phyloP scores from a whole-genome alignment of 2,888 invertebrate species.

The Clivina fossor region DNA sequence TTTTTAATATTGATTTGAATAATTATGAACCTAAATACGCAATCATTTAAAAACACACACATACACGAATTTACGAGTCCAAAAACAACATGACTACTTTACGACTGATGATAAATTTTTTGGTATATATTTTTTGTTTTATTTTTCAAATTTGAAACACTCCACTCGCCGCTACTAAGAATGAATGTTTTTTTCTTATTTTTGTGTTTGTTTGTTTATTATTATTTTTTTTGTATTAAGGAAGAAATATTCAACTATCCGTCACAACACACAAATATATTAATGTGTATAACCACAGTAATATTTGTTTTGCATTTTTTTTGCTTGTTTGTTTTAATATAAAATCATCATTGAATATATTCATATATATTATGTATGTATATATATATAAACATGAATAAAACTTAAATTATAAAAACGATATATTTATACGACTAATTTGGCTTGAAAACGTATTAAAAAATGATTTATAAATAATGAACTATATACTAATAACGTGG shows the following conservation, averaged over 20 bases:
- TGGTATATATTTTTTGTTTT: too few relatives aligned
- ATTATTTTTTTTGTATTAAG: slow-evolving; percentile 25
- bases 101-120: slow-evolving; percentile 23
- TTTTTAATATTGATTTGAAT: too few relatives aligned
- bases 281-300: slow-evolving; percentile 34
- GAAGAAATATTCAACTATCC: slow-evolving; percentile 32
- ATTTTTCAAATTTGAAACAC: too few relatives aligned
- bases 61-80: slow-evolving; percentile 26
- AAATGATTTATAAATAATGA: slow-evolving; percentile 49
- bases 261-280: slow-evolving; percentile 33
- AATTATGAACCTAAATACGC: too few relatives aligned
- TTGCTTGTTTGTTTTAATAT: slow-evolving; percentile 7
- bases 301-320: slow-evolving; percentile 5
- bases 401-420: slow-evolving; percentile 29
- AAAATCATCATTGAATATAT: slow-evolving; percentile 28
- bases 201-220: too few relatives aligned
- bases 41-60: too few relatives aligned
- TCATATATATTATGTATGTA: too few relatives aligned
- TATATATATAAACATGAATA: slow-evolving; percentile 25
- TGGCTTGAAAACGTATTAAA: slow-evolving; percentile 35
- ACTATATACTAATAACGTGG: slow-evolving; percentile 48
- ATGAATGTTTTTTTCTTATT: too few relatives aligned
- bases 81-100: slow-evolving; percentile 17
- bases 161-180: slow-evolving; percentile 23
- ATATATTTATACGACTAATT: slow-evolving; percentile 31